These are phyloP conservation scores for Onthophagus taurus DNA, from an alignment of 1,140 invertebrate genomes.

Conservation along the genomic window DNA sequence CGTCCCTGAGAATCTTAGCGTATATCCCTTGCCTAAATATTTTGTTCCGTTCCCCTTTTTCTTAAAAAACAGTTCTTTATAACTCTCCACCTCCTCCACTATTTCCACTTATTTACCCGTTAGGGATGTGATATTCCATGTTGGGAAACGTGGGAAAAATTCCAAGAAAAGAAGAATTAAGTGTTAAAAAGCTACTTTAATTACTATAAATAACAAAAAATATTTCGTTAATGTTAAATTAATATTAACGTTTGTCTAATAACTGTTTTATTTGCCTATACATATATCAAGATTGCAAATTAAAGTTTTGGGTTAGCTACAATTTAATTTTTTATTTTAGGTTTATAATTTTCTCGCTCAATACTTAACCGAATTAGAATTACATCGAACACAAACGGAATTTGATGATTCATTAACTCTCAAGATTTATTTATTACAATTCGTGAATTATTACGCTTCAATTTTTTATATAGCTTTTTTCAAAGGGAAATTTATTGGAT, in stretches of 20 bases:
- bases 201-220: background rate
- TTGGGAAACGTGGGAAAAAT: too few relatives aligned
- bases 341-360: slow-evolving; percentile 83
- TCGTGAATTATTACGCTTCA: slow-evolving; percentile 97
- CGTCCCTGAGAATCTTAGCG: too few relatives aligned
- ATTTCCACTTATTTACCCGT: too few relatives aligned
- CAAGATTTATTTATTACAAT: slow-evolving; percentile 96
- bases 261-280: background rate
- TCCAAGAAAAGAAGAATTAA: too few relatives aligned
- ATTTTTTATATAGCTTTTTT: slow-evolving; percentile 99
- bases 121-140: too few relatives aligned
- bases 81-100: too few relatives aligned
- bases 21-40: too few relatives aligned
- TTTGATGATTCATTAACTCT: slow-evolving; percentile 95
- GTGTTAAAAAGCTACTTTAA: too few relatives aligned
- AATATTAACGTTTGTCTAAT: background rate
- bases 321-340: slow-evolving; percentile 40
- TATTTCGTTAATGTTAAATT: background rate
- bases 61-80: too few relatives aligned
- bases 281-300: too few relatives aligned
- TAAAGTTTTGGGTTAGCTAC: too few relatives aligned
- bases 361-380: slow-evolving; percentile 89
- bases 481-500: slow-evolving; percentile 87
- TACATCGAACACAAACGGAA: slow-evolving; percentile 91
- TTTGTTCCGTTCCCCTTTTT: too few relatives aligned